phyloP scores from a whole-genome alignment of 2,797 vertebrate species.

The Pseudochirops cupreus region DNA sequence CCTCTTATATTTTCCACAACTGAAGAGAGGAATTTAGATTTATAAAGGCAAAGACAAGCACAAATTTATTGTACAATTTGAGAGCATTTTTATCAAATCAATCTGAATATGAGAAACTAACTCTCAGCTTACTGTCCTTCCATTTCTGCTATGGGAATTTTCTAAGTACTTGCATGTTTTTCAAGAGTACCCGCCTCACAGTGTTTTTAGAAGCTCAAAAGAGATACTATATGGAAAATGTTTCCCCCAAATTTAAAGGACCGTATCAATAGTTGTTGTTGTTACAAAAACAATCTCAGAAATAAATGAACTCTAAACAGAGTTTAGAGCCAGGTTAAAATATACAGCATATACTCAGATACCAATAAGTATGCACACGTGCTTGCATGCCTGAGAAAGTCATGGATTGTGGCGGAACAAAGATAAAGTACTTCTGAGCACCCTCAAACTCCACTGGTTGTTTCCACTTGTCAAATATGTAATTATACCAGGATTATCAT shows the following conservation, averaged over 20 bases:
- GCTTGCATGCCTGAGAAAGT: slow-evolving; percentile 63
- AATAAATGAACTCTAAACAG: slow-evolving; percentile 70
- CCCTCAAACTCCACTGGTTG: slow-evolving; percentile 69
- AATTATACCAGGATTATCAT: slow-evolving; percentile 75
- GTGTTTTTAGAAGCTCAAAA: background rate
- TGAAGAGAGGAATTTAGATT: slow-evolving; percentile 43
- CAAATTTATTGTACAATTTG: slow-evolving; percentile 63
- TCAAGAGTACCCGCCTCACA: slow-evolving; percentile 61
- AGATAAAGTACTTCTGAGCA: slow-evolving; percentile 75
- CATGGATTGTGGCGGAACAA: slow-evolving; percentile 73
- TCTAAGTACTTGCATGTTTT: slow-evolving; percentile 59
- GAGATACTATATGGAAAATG: background rate
- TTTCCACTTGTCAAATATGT: slow-evolving; percentile 75
- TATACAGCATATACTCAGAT: slow-evolving; percentile 62
- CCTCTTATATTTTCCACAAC: background rate
- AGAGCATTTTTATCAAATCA: slow-evolving; percentile 55
- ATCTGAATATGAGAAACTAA: slow-evolving; percentile 68
- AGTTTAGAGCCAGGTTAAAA: slow-evolving; percentile 63
- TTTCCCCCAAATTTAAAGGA: background rate
- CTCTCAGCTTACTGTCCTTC: slow-evolving; percentile 66
- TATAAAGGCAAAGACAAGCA: slow-evolving; percentile 56
- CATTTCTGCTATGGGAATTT: slow-evolving; percentile 46
- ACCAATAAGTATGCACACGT: background rate
- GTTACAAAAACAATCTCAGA: background rate
- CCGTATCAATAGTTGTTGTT: background rate